A percentile compares a stretch with the other conserved stretches of the same genome.
Conservation (phyloP, 2,888 invertebrate species). For the Orthonevra nobilis region DNA sequence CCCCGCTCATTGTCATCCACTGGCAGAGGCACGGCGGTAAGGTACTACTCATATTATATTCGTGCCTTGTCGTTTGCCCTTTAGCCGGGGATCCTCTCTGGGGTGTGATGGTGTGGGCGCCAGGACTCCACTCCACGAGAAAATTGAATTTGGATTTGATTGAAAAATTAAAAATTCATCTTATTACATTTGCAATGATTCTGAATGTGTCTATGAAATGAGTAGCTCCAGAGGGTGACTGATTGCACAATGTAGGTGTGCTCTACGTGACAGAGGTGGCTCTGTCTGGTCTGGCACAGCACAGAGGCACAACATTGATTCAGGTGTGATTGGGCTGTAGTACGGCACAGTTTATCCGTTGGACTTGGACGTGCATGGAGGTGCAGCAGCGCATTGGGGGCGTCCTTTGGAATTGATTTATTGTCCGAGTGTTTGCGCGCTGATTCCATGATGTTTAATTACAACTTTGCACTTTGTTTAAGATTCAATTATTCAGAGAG, state of each 20-base stretch:
- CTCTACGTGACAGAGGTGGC: too few relatives aligned
- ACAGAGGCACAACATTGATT: slow-evolving; percentile 38
- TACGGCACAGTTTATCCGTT: too few relatives aligned
- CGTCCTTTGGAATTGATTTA: slow-evolving; percentile 64
- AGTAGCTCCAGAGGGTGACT: slow-evolving; percentile 57
- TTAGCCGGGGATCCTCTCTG: too few relatives aligned
- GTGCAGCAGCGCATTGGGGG: slow-evolving; percentile 2
- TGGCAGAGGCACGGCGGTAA: too few relatives aligned
- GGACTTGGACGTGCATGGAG: not conserved
- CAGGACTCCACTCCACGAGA: slow-evolving; percentile 1
- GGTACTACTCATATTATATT: too few relatives aligned
- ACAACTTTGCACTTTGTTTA: slow-evolving; percentile 70
- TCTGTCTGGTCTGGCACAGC: not conserved
- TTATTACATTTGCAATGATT: slow-evolving; percentile 71
- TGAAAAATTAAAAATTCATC: slow-evolving; percentile 71
- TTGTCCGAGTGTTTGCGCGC: slow-evolving; percentile 66
- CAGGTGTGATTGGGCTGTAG: slow-evolving; percentile 54
- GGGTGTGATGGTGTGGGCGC: not conserved
- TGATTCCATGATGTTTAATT: slow-evolving; percentile 70
- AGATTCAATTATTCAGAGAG: slow-evolving; percentile 67
- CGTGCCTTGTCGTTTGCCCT: too few relatives aligned
- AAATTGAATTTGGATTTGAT: slow-evolving; percentile 71
- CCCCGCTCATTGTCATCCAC: slow-evolving; percentile 52
- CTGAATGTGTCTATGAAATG: slow-evolving; percentile 70
- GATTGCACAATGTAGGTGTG: slow-evolving; percentile 34